phyloP scores from a whole-genome alignment of 2,113 vertebrate species.

The Corythornis vintsioides region DNA sequence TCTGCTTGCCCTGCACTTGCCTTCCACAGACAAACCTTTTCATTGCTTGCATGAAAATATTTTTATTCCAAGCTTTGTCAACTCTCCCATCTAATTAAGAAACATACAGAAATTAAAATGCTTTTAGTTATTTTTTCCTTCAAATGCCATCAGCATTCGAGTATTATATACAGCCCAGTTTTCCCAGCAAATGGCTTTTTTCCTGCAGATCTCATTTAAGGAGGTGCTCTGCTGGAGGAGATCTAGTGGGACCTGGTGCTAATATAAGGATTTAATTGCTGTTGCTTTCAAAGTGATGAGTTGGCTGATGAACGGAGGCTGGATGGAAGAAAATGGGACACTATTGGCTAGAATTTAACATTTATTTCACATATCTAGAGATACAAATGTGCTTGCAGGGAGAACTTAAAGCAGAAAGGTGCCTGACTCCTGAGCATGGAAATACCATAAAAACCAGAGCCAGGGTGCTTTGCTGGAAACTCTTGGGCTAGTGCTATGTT shows the following conservation, averaged over 20 bases:
- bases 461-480: neutral
- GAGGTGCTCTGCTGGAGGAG: constrained; percentile 20
- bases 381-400: neutral
- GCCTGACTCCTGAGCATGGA: neutral
- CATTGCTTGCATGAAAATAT: constrained; percentile 12
- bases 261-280: constrained; percentile 44
- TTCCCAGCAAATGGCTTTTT: constrained; percentile 42
- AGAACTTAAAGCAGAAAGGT: neutral
- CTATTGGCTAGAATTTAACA: neutral
- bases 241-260: constrained; percentile 28
- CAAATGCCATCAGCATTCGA: constrained; percentile 34
- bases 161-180: constrained; percentile 58
- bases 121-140: neutral
- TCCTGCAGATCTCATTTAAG: constrained; percentile 39
- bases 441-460: neutral
- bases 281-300: constrained; percentile 61
- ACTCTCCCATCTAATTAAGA: constrained; percentile 62
- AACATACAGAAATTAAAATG: constrained; percentile 30
- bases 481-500: neutral
- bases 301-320: constrained; percentile 42
- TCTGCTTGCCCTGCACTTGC: neutral
- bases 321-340: neutral
- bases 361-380: neutral
- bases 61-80: constrained; percentile 58
- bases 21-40: neutral